Evolutionary conservation across 2,888 invertebrate genomes (phyloP).

Genomic region (Microplitis deprimator): DNA sequence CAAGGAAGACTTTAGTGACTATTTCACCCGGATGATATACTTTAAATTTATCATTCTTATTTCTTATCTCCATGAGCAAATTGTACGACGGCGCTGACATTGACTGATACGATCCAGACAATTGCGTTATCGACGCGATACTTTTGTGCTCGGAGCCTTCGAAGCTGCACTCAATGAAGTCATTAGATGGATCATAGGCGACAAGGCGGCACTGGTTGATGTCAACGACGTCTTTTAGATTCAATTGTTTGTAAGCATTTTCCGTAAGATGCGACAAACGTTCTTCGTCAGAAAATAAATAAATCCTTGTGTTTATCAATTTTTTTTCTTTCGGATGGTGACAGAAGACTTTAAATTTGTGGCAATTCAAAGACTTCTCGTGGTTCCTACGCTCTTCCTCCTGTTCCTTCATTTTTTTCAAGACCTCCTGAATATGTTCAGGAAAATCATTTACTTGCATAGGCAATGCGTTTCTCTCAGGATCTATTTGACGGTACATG

Average conservation of each 20-base stretch:
- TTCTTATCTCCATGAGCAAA: slow-evolving; percentile 79
- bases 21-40: slow-evolving; percentile 77
- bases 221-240: slow-evolving; percentile 75
- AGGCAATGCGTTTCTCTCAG: slow-evolving; percentile 76
- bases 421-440: slow-evolving; percentile 78
- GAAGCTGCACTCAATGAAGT: slow-evolving; percentile 79
- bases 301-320: slow-evolving; percentile 74
- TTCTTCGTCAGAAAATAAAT: slow-evolving; percentile 75
- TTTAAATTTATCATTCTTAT: slow-evolving; percentile 76
- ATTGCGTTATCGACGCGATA: slow-evolving; percentile 60
- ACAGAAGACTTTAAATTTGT: slow-evolving; percentile 78
- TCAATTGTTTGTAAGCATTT: slow-evolving; percentile 75
- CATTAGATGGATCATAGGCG: slow-evolving; percentile 77
- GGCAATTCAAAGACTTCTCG: slow-evolving; percentile 77
- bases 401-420: slow-evolving; percentile 77
- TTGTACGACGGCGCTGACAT: slow-evolving; percentile 69
- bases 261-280: slow-evolving; percentile 76
- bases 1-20: slow-evolving; percentile 76
- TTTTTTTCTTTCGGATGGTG: slow-evolving; percentile 75
- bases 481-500: slow-evolving; percentile 86
- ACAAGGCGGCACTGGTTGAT: slow-evolving; percentile 82
- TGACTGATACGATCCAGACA: neutral
- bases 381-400: slow-evolving; percentile 77
- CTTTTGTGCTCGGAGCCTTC: slow-evolving; percentile 75
- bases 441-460: slow-evolving; percentile 82